Base-by-base conservation (phyloP, 1,140 invertebrate genomes). In the Caenorhabditis latens region DNA sequence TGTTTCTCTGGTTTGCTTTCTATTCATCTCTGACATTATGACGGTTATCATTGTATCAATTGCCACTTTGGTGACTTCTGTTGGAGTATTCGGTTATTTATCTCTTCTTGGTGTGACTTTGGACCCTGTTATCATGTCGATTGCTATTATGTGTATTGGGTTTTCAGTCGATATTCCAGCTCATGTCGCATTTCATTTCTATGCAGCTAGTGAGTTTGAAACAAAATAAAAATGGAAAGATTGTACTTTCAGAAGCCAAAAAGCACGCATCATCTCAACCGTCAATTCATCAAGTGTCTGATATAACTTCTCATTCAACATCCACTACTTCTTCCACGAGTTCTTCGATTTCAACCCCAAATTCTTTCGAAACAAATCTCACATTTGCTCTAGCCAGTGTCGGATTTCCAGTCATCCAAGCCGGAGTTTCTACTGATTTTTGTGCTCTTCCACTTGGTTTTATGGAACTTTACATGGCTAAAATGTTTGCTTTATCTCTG, bases 341-440 rank as follows among this genome's bases (percentile, higher is more conserved):
- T 24, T 50, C 46, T 19, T 79, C 71, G 24, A 50, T 50, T 21
- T 79, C 71, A 21, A 50, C 71, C 46, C 71, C 71, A 50, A 79
- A 79, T 50, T 50, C 71, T 50, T 79, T 79, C 71, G 71, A 79
- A 79, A 50, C 71, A 21, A 79, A 79, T 42, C 83, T 87, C 24
- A 82, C 32, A 11, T 67, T 79, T 24, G 79, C 86, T 11, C 93
- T 98, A 0, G 96, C 96, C 92, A 96, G 96, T 0, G 93, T 98
- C 0, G 97, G 97, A 3, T 93, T 98, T 19, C 97, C 97, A 0
- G 97, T 99, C 82, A 94, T 98, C 16, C 97, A 98, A 93, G 97
- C 97, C 14, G 96, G 96, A 0, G 93, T 96, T 0, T 97, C 96
- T 9, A 98, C 97, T 0, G 96, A 98, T 43, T 93, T 99, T 0